A percentile compares a stretch with the other conserved stretches of the same genome.
These are phyloP conservation scores for Mus musculus DNA, from an alignment of 2,113 vertebrate species.

Conservation along the genomic window GRCm39 chr17:72619501-72620000, in stretches of 20 bases:
- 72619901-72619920: conserved; percentile 29
- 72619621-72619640: neutral
- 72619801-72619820: neutral
- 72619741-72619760: neutral
- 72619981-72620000: neutral
- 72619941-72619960: conserved; percentile 37
- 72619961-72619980: conserved; percentile 39
- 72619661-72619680: neutral
- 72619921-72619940: conserved; percentile 34
- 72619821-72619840: fast-evolving
- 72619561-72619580: neutral
- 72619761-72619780: neutral
- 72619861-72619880: neutral
- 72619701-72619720: neutral
- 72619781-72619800: neutral
- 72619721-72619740: neutral
- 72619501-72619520: neutral
- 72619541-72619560: neutral
- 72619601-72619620: neutral
- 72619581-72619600: neutral
- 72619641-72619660: neutral
- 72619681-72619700: neutral
- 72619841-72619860: neutral
- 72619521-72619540: too few relatives aligned
- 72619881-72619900: conserved; percentile 28